Percentiles rank a stretch among this genome's conserved stretches.
These are phyloP conservation scores for Scaptomyza cyrtandrae DNA, from an alignment of 2,888 invertebrate genomes.

Conservation along the genomic window DNA sequence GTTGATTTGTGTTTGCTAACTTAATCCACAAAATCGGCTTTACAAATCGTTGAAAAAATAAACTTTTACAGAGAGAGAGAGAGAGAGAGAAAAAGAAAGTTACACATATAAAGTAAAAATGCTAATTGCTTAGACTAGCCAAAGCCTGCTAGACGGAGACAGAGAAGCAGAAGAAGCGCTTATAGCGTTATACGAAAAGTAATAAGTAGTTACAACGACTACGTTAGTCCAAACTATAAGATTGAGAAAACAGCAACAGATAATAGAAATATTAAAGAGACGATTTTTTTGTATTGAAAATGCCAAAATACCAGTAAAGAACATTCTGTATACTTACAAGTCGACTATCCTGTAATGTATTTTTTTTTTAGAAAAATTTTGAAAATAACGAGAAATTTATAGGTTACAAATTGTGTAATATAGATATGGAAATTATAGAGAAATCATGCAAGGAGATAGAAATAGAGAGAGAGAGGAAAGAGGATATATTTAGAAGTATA, in stretches of 20 bases:
- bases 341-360: conserved; percentile 73
- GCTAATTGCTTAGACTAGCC: conserved; percentile 40
- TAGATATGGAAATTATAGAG: conserved; percentile 40
- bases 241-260: conserved; percentile 40
- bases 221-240: conserved; percentile 39
- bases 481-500: not conserved
- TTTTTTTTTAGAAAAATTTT: conserved; percentile 65
- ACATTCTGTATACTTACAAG: conserved; percentile 81
- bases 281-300: conserved; percentile 42
- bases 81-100: conserved; percentile 14
- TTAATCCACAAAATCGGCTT: conserved; percentile 32
- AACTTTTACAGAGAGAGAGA: conserved; percentile 27
- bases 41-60: conserved; percentile 36
- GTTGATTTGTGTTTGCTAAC: conserved; percentile 19
- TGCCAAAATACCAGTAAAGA: conserved; percentile 41
- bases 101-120: conserved; percentile 33
- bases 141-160: conserved; percentile 57
- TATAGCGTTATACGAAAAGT: conserved; percentile 26
- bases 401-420: conserved; percentile 73
- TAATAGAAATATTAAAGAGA: conserved; percentile 47
- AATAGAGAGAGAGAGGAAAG: not conserved
- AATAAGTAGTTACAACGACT: conserved; percentile 30
- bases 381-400: conserved; percentile 70
- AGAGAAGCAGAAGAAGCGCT: conserved; percentile 46
- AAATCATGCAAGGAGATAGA: conserved; percentile 26